phyloP scores from a whole-genome alignment of 2,888 invertebrate species.

The Lomographa bimaculata region DNA sequence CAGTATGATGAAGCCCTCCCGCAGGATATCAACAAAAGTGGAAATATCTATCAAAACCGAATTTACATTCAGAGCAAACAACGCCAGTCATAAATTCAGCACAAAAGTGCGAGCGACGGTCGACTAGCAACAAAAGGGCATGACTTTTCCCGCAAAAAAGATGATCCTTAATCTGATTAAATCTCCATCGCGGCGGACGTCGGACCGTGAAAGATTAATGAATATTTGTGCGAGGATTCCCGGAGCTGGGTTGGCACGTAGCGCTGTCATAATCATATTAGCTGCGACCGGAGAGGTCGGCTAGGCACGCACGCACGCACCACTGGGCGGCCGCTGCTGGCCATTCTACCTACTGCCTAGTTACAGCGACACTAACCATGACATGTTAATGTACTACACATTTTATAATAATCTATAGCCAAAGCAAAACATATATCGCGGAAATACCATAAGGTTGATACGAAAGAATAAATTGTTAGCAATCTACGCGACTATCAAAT shows the following conservation, averaged over 20 bases:
- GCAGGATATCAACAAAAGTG: slow-evolving; percentile 39
- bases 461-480: no score
- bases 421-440: no score
- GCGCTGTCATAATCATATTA: slow-evolving; percentile 83
- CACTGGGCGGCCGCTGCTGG: slow-evolving; percentile 36
- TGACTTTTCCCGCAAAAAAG: slow-evolving; percentile 82
- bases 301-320: slow-evolving; percentile 70
- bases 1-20: slow-evolving; percentile 33
- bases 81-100: slow-evolving; percentile 77
- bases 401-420: no score
- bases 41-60: slow-evolving; percentile 49
- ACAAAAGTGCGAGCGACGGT: slow-evolving; percentile 78
- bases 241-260: slow-evolving; percentile 80
- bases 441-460: no score
- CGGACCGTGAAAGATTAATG: slow-evolving; percentile 84
- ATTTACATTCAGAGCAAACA: slow-evolving; percentile 79
- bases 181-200: slow-evolving; percentile 83
- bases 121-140: slow-evolving; percentile 80
- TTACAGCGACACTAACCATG: slow-evolving; percentile 35
- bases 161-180: slow-evolving; percentile 84
- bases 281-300: slow-evolving; percentile 71
- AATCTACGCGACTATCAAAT: no score
- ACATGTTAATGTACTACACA: slow-evolving; percentile 23
- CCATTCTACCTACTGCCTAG: slow-evolving; percentile 37
- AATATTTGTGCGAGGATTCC: slow-evolving; percentile 83